Conservation (phyloP, 2,113 vertebrate genomes). For the Charina bottae region DNA sequence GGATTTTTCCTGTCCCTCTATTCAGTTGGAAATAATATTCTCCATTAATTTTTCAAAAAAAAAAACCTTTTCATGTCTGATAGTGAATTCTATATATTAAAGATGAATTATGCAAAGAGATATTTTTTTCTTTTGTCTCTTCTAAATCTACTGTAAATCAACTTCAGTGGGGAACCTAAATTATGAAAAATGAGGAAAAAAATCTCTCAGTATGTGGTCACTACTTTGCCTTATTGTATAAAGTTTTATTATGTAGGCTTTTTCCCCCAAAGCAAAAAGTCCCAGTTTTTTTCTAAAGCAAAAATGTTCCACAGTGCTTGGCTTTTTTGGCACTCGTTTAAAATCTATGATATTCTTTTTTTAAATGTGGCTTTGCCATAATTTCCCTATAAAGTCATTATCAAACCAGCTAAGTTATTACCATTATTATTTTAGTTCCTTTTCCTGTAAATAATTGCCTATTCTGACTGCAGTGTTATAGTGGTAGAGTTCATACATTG, state of each 20-base stretch:
- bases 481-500: background rate
- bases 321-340: background rate
- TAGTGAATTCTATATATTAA: background rate
- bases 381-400: background rate
- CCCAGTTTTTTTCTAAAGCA: background rate
- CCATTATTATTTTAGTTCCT: background rate
- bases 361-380: background rate
- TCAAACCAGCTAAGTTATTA: background rate
- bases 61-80: background rate
- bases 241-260: background rate
- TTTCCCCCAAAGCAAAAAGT: background rate
- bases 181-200: background rate
- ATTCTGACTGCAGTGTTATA: background rate
- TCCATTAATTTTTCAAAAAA: background rate
- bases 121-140: background rate
- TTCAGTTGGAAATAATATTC: background rate
- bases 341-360: background rate
- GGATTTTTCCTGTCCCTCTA: background rate
- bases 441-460: background rate
- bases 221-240: background rate
- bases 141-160: background rate
- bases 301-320: background rate
- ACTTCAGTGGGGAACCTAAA: background rate
- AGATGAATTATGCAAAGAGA: background rate
- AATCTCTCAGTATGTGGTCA: background rate